phyloP scores from a whole-genome alignment of 1,140 invertebrate genomes.

The Zaprionus inermis region DNA sequence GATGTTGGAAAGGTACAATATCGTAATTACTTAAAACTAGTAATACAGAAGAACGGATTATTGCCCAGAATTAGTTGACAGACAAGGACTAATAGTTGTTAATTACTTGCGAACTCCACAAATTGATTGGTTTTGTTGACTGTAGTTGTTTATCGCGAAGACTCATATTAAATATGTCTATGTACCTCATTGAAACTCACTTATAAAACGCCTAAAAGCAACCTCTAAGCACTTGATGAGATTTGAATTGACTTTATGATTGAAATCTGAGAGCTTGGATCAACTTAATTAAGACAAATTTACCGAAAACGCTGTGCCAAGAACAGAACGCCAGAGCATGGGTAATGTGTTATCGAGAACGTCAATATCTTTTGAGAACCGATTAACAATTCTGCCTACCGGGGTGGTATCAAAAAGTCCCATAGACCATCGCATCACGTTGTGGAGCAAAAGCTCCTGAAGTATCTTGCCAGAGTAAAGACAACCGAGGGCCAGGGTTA shows the following conservation, averaged over 20 bases:
- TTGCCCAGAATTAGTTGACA: slow-evolving; percentile 41
- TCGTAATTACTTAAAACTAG: neutral
- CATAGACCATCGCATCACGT: slow-evolving; percentile 88
- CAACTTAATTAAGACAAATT: slow-evolving; percentile 27
- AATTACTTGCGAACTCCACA: slow-evolving; percentile 5
- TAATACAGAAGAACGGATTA: slow-evolving; percentile 2
- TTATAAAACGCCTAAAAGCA: neutral
- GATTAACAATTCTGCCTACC: slow-evolving; percentile 90
- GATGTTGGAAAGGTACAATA: neutral
- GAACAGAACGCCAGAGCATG: slow-evolving; percentile 82
- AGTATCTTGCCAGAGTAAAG: slow-evolving; percentile 83
- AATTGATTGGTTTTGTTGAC: neutral
- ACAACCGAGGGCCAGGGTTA: slow-evolving; percentile 83
- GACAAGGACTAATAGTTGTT: slow-evolving; percentile 27
- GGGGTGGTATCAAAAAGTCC: slow-evolving; percentile 92
- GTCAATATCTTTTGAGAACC: slow-evolving; percentile 91
- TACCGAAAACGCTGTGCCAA: slow-evolving; percentile 75
- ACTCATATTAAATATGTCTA: neutral
- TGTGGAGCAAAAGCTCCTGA: slow-evolving; percentile 87
- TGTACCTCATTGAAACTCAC: neutral
- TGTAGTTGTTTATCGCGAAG: neutral
- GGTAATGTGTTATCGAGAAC: slow-evolving; percentile 86
- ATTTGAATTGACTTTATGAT: neutral
- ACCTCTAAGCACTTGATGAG: neutral
- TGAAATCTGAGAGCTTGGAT: neutral